These are phyloP conservation scores for Gobius niger DNA, from an alignment of 2,113 vertebrate species.

Conservation along the genomic window DNA sequence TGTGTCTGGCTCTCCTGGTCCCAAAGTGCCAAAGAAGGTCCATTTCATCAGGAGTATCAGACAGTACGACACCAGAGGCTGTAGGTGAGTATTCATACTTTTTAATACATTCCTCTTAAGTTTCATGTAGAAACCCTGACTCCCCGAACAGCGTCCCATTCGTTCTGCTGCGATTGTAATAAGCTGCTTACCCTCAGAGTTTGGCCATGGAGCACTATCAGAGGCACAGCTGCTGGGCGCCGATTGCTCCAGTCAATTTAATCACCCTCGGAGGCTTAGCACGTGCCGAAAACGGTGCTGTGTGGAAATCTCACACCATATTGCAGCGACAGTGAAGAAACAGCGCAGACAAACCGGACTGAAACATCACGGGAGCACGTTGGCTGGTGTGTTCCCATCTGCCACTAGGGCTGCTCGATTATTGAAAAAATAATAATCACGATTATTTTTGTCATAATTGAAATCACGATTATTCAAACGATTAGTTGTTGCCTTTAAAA, in stretches of 20 bases:
- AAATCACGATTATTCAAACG: too few relatives aligned
- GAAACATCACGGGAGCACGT: slow-evolving; percentile 27
- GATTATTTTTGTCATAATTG: too few relatives aligned
- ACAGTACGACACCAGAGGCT: slow-evolving; percentile 94
- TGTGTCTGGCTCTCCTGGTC: slow-evolving; percentile 86
- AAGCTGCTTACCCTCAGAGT: slow-evolving; percentile 55
- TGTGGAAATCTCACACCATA: slow-evolving; percentile 46
- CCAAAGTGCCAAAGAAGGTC: slow-evolving; percentile 89
- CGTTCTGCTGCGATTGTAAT: slow-evolving; percentile 40
- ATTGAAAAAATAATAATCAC: too few relatives aligned
- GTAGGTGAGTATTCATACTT: slow-evolving; percentile 80
- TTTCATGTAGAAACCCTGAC: slow-evolving; percentile 9
- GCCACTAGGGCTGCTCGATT: too few relatives aligned
- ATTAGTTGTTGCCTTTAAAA: too few relatives aligned
- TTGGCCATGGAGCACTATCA: slow-evolving; percentile 12
- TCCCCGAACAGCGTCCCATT: slow-evolving; percentile 6
- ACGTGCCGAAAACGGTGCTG: slow-evolving; percentile 46
- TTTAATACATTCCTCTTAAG: not conserved
- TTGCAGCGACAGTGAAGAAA: slow-evolving; percentile 39
- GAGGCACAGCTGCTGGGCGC: slow-evolving; percentile 34
- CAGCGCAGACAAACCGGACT: slow-evolving; percentile 2
- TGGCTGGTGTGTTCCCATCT: not conserved
- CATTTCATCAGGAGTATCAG: slow-evolving; percentile 98
- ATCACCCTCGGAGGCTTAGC: slow-evolving; percentile 43
- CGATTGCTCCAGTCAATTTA: slow-evolving; percentile 43